phyloP scores from a whole-genome alignment of 2,888 invertebrate species.

The Germaria angustata region DNA sequence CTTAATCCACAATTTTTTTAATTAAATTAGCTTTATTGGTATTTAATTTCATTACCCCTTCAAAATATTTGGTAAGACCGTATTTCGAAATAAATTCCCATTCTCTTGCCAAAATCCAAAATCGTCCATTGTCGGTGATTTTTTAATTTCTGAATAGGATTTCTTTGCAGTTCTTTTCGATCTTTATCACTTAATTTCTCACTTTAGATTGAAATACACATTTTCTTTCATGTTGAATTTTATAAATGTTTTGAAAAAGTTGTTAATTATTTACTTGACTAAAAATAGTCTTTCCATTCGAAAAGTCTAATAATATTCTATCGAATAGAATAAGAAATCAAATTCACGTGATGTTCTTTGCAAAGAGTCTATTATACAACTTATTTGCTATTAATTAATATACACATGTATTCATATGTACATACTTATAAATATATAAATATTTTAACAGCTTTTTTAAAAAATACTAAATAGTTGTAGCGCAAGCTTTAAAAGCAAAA shows the following conservation, averaged over 20 bases:
- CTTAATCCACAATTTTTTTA: background rate
- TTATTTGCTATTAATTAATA: conserved; percentile 26
- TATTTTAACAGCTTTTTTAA: background rate
- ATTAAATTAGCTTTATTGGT: background rate
- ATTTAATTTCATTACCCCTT: conserved; percentile 16
- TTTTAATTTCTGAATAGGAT: too few species aligned
- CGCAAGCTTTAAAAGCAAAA: background rate
- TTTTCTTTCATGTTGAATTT: background rate
- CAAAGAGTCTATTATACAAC: background rate
- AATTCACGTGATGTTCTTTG: background rate
- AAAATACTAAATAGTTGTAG: background rate
- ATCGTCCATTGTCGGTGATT: background rate
- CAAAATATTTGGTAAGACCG: conserved; percentile 21
- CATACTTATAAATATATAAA: background rate
- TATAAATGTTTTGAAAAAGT: conserved; percentile 16
- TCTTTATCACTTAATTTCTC: conserved; percentile 15
- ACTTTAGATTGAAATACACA: conserved; percentile 13
- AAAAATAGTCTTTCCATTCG: conserved; percentile 13
- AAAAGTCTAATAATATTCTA: background rate
- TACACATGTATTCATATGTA: background rate
- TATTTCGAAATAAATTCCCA: conserved; percentile 27
- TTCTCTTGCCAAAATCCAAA: background rate
- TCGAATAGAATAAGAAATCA: background rate
- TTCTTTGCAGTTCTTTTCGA: background rate
- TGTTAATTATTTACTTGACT: conserved; percentile 22